Conservation (phyloP, 2,888 invertebrate species). For the Melieria picta region DNA sequence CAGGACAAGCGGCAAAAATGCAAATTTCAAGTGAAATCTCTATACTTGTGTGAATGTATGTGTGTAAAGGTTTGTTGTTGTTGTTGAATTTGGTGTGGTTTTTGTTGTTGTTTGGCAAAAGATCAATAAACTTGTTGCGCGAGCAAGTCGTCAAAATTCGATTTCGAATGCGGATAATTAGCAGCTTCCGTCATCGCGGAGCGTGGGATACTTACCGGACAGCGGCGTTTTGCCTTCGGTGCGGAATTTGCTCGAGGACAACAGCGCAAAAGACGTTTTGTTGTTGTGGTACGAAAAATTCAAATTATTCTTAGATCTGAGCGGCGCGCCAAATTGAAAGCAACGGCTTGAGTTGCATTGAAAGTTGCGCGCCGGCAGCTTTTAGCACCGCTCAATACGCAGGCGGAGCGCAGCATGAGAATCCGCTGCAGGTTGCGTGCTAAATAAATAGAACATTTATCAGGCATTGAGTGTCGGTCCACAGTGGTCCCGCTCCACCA, state of each 20-base stretch:
- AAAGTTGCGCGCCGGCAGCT: too few species aligned
- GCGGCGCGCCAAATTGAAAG: not conserved
- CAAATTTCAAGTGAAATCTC: not conserved
- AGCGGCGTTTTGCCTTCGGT: not conserved
- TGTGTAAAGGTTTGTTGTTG: not conserved
- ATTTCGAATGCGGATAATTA: conserved; percentile 31
- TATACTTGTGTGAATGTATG: not conserved
- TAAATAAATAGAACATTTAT: conserved; percentile 54
- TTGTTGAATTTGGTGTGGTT: too few species aligned
- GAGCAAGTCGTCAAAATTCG: not conserved
- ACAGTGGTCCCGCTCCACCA: not conserved
- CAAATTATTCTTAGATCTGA: too few species aligned
- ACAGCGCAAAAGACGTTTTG: not conserved
- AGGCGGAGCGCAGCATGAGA: too few species aligned
- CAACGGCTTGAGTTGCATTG: too few species aligned
- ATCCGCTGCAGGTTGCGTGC: conserved; percentile 35
- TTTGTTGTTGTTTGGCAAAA: conserved; percentile 1
- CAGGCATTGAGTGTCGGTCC: conserved; percentile 37
- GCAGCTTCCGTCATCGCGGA: conserved; percentile 35
- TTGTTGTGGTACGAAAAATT: conserved; percentile 1
- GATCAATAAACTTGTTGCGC: conserved; percentile 38
- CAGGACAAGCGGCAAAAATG: not conserved
- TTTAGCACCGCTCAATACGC: too few species aligned
- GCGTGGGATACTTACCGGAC: not conserved
- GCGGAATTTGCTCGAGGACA: conserved; percentile 13